These are phyloP conservation scores for Plecturocebus donacophilus DNA, from an alignment of 2,113 vertebrate genomes.

Conservation along the genomic window DNA sequence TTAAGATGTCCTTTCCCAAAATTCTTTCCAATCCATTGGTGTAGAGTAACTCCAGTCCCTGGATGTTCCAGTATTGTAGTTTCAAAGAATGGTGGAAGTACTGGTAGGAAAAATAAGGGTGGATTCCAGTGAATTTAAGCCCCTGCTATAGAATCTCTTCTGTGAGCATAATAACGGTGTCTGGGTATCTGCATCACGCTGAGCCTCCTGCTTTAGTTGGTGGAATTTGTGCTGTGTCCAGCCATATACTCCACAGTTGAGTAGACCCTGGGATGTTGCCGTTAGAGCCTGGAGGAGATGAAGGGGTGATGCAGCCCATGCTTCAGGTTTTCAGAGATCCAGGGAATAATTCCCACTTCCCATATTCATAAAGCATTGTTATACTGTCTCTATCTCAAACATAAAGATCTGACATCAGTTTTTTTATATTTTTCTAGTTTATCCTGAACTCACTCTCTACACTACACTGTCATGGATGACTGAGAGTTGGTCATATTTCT, in stretches of 20 bases:
- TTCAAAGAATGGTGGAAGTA: constrained; percentile 82
- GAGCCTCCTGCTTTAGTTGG: constrained; percentile 78
- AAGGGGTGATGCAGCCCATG: background rate
- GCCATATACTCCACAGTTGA: constrained; percentile 92
- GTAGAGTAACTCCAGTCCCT: background rate
- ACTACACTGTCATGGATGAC: background rate
- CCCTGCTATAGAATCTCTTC: constrained; percentile 87
- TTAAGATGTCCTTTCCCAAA: background rate
- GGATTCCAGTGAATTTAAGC: background rate
- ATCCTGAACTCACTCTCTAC: background rate
- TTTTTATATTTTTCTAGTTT: constrained; percentile 6
- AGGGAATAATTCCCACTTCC: background rate
- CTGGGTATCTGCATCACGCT: constrained; percentile 90
- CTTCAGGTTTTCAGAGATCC: constrained; percentile 12
- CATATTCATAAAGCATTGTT: constrained; percentile 26
- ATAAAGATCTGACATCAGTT: background rate
- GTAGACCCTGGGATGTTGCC: constrained; percentile 92
- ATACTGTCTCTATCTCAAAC: constrained; percentile 31
- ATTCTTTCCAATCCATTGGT: background rate
- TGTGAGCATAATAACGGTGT: constrained; percentile 93
- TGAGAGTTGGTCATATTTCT: constrained; percentile 3
- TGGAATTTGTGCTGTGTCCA: constrained; percentile 89
- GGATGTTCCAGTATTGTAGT: background rate
- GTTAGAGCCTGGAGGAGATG: constrained; percentile 88
- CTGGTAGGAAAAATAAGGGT: background rate